Conservation (phyloP, 2,113 vertebrate species). For the Fregetta grallaria region DNA sequence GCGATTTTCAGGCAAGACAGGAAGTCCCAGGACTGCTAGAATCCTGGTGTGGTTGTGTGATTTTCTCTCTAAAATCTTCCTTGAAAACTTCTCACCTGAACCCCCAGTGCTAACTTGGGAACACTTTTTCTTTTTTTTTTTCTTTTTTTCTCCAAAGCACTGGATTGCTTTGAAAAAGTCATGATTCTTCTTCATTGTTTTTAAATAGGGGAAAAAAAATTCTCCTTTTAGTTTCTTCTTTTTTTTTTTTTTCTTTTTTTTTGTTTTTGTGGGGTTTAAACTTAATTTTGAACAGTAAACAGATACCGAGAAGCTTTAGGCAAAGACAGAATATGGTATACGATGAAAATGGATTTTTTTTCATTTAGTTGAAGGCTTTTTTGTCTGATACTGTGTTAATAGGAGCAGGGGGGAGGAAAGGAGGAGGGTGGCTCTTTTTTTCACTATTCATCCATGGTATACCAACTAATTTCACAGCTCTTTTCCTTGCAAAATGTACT, state of each 20-base stretch:
- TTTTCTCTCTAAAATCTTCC: neutral
- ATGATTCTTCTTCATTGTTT: neutral
- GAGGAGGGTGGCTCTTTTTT: neutral
- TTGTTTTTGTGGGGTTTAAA: neutral
- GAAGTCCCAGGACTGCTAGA: neutral
- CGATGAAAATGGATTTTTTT: neutral
- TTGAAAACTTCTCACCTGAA: neutral
- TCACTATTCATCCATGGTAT: neutral
- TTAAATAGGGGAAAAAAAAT: neutral
- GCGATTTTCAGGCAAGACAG: neutral
- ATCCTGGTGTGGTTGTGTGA: neutral
- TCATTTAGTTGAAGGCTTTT: neutral
- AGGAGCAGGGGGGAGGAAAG: fast-evolving
- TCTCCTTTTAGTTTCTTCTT: neutral
- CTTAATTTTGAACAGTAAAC: neutral
- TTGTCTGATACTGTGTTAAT: neutral
- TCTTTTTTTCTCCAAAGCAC: neutral
- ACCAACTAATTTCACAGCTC: neutral
- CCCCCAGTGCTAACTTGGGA: neutral
- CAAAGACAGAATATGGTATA: neutral
- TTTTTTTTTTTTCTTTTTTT: neutral
- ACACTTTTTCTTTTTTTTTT: neutral
- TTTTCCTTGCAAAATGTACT: neutral
- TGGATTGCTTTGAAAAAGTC: neutral
- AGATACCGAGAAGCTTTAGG: neutral